phyloP scores from a whole-genome alignment of 2,888 invertebrate genomes.

The Cephus pygmeus region DNA sequence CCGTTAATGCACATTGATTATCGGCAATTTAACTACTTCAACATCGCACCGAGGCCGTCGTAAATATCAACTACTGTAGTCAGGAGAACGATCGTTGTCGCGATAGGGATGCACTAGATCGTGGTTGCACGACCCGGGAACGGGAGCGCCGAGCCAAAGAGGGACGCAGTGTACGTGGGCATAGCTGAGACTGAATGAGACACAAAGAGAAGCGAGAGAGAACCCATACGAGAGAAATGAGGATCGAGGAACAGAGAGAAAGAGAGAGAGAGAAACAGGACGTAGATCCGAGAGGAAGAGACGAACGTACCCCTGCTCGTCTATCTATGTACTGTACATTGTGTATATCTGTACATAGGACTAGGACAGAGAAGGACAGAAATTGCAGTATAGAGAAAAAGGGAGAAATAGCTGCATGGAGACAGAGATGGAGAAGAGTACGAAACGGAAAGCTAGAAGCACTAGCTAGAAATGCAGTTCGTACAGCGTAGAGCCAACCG shows the following conservation, averaged over 20 bases:
- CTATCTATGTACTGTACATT: background rate
- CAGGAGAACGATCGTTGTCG: constrained; percentile 56
- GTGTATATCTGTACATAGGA: background rate
- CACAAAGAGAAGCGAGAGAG: constrained; percentile 20
- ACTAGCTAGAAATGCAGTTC: constrained; percentile 40
- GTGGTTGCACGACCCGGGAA: constrained; percentile 46
- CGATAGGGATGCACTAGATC: constrained; percentile 62
- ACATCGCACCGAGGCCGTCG: constrained; percentile 42
- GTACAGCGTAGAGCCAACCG: constrained; percentile 26
- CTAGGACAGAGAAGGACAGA: constrained; percentile 26
- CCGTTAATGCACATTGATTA: constrained; percentile 53
- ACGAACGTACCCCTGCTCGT: background rate
- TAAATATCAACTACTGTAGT: constrained; percentile 28
- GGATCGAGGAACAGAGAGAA: constrained; percentile 32
- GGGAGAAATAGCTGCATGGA: constrained; percentile 9
- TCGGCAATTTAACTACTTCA: constrained; percentile 61
- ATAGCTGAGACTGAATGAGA: constrained; percentile 5
- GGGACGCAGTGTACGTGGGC: constrained; percentile 14
- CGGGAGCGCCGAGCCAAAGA: constrained; percentile 13
- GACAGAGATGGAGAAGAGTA: constrained; percentile 29
- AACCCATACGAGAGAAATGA: constrained; percentile 19
- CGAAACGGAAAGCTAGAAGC: constrained; percentile 32
- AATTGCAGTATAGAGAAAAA: constrained; percentile 2
- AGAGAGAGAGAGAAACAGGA: constrained; percentile 20
- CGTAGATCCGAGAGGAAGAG: constrained; percentile 11